phyloP scores from a whole-genome alignment of 2,113 vertebrate species.

The Megaceryle torquata region DNA sequence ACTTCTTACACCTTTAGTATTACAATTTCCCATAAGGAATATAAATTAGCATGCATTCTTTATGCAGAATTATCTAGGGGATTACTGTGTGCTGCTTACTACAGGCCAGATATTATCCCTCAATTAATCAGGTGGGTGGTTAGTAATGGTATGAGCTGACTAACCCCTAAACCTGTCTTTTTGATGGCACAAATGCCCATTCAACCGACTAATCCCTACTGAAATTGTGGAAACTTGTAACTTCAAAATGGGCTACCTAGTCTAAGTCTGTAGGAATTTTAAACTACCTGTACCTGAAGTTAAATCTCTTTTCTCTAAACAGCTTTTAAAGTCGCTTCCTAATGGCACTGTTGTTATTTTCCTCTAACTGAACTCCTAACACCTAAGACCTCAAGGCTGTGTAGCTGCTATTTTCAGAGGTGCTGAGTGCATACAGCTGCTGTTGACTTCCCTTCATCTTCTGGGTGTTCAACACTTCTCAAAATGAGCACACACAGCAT shows the following conservation, averaged over 20 bases:
- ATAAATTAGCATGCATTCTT: not conserved
- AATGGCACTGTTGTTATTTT: not conserved
- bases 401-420: slow-evolving; percentile 6
- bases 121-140: not conserved
- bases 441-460: not conserved
- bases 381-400: not conserved
- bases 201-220: not conserved
- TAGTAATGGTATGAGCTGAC: not conserved
- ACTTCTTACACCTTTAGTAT: not conserved
- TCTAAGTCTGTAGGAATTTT: not conserved
- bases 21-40: not conserved
- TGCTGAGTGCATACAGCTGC: slow-evolving; percentile 4
- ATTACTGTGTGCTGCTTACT: not conserved
- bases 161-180: not conserved
- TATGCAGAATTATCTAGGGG: not conserved
- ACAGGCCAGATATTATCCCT: not conserved
- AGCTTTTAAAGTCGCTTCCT: not conserved
- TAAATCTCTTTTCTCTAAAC: not conserved
- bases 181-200: not conserved
- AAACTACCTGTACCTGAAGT: not conserved
- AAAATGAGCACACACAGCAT: not conserved
- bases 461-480: not conserved
- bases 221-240: not conserved
- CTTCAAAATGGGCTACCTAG: not conserved
- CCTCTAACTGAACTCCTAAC: not conserved